A percentile compares a stretch with the other conserved stretches of the same genome.
phyloP scores from a whole-genome alignment of 2,797 vertebrate species.

The Eptatretus atami region DNA sequence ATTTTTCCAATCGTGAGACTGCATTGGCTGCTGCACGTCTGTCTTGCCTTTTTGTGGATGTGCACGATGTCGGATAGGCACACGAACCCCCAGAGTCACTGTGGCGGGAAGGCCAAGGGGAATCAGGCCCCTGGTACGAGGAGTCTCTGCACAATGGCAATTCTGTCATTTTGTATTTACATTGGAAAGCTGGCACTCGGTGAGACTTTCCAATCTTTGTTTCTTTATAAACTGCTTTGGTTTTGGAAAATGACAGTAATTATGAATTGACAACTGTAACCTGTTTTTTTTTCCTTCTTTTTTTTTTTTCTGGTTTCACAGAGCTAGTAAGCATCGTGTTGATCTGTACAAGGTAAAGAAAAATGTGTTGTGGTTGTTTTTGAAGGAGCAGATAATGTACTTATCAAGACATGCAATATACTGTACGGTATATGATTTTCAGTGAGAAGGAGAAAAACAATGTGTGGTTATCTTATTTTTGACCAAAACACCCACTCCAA shows the following conservation, averaged over 20 bases:
- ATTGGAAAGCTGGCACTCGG: conserved; percentile 34
- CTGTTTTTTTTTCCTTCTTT: no score
- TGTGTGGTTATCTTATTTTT: no score
- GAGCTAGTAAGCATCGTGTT: conserved; percentile 26
- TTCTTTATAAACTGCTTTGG: conserved; percentile 7
- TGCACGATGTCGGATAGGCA: conserved; percentile 17
- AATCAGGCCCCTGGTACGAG: conserved; percentile 26
- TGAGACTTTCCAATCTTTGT: conserved; percentile 11
- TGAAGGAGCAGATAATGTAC: not conserved
- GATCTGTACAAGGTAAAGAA: conserved; percentile 26
- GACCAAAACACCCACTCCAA: no score
- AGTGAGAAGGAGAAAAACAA: no score
- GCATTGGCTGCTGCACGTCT: no score
- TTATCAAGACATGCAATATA: no score
- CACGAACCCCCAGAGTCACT: conserved; percentile 28
- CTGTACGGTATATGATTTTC: no score
- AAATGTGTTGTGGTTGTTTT: conserved; percentile 3
- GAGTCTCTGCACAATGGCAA: conserved; percentile 22
- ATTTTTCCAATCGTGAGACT: no score
- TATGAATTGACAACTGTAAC: conserved; percentile 5
- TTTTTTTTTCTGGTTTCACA: conserved; percentile 15
- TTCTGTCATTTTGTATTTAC: conserved; percentile 38
- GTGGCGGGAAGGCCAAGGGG: conserved; percentile 17
- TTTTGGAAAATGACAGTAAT: conserved; percentile 8
- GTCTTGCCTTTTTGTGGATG: no score